Evolutionary conservation across 2,113 vertebrate species (phyloP).

Genomic region (Dascyllus trimaculatus): DNA sequence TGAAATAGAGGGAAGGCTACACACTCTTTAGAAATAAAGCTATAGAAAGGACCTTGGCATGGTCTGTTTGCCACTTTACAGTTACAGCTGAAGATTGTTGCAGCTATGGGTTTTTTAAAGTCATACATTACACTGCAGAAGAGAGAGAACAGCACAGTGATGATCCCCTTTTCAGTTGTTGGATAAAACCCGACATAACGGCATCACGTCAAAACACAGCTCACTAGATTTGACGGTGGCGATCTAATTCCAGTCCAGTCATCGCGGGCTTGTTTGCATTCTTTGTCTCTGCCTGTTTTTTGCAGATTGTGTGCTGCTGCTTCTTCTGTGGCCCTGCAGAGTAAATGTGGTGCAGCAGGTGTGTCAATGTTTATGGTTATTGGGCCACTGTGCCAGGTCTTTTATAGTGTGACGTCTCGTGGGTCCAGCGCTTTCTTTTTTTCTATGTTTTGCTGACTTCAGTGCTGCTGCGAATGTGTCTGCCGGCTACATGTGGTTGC

Average conservation of each 20-base stretch:
- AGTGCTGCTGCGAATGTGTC: not conserved
- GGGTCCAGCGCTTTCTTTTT: not conserved
- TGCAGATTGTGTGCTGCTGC: not conserved
- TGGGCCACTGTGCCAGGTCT: not conserved
- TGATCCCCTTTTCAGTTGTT: too few relatives aligned
- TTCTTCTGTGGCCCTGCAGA: not conserved
- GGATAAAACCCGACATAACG: too few relatives aligned
- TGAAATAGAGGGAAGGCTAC: conserved; percentile 21
- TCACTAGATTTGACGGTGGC: too few relatives aligned
- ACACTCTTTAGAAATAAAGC: not conserved
- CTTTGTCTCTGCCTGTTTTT: not conserved
- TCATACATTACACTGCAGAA: too few relatives aligned
- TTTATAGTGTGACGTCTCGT: not conserved
- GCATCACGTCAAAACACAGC: too few relatives aligned
- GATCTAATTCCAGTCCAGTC: too few relatives aligned
- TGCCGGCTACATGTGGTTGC: too few relatives aligned
- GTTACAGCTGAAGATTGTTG: not conserved
- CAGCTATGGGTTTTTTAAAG: not conserved
- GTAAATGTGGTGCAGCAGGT: not conserved
- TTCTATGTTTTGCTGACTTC: not conserved
- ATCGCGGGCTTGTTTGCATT: not conserved
- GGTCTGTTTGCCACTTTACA: not conserved
- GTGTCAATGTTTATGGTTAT: not conserved
- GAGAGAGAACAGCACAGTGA: too few relatives aligned
- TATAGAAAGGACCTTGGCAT: not conserved